Evolutionary conservation across 2,888 invertebrate species (phyloP).

Genomic region (Palloptera scutellata): DNA sequence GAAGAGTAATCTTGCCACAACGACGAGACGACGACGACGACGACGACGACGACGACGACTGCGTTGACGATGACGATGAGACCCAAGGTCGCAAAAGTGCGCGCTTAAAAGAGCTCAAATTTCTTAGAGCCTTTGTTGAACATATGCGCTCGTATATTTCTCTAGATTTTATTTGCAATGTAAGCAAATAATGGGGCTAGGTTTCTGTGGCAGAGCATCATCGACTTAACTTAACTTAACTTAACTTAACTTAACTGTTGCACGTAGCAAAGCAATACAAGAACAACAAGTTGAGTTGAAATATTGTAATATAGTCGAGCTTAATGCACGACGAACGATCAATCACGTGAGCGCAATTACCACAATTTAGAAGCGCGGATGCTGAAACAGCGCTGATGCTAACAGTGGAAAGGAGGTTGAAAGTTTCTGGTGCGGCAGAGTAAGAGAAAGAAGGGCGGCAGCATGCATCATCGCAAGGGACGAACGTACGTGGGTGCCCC

Average conservation of each 20-base stretch:
- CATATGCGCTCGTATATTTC: neutral
- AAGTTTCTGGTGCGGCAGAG: too few relatives aligned
- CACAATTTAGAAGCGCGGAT: slow-evolving; percentile 39
- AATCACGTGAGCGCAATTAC: slow-evolving; percentile 49
- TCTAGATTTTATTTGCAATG: neutral
- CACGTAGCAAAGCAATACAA: slow-evolving; percentile 3
- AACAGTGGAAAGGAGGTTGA: too few relatives aligned
- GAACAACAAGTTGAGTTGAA: slow-evolving; percentile 2
- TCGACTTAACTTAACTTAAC: too few relatives aligned
- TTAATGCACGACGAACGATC: slow-evolving; percentile 43
- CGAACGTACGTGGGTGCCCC: too few relatives aligned
- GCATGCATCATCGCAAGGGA: too few relatives aligned
- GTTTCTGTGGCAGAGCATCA: too few relatives aligned
- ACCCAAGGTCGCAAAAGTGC: slow-evolving; percentile 24
- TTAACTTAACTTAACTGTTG: neutral
- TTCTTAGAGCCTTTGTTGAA: slow-evolving; percentile 38
- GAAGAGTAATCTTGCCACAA: slow-evolving; percentile 17
- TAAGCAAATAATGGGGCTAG: too few relatives aligned
- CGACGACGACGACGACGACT: slow-evolving; percentile 8
- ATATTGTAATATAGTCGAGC: slow-evolving; percentile 9
- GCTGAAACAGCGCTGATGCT: too few relatives aligned
- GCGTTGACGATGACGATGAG: slow-evolving; percentile 8
- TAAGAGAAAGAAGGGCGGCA: too few relatives aligned
- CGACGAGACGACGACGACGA: slow-evolving; percentile 11
- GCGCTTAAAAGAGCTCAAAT: slow-evolving; percentile 40